phyloP scores from a whole-genome alignment of 2,888 invertebrate species.

The Hipparchia semele region DNA sequence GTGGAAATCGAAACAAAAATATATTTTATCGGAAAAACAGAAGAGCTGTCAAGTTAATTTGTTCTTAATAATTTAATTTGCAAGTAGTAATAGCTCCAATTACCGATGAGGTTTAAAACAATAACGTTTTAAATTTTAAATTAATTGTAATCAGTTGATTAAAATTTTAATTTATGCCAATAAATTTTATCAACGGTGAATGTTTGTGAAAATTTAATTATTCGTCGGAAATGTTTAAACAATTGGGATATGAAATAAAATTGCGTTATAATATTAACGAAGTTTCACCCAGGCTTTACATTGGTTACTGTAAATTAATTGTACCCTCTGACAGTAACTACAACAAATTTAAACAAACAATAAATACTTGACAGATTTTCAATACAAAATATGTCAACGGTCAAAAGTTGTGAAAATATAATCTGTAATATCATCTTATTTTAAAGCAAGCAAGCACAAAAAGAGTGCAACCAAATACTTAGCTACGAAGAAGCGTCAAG shows the following conservation, averaged over 20 bases:
- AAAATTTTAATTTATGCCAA: conserved; percentile 28
- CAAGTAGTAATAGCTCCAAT: conserved; percentile 19
- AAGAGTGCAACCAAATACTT: conserved; percentile 67
- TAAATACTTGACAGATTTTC: too few relatives aligned
- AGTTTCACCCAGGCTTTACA: background rate
- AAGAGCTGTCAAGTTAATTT: conserved; percentile 17
- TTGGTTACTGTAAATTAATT: background rate
- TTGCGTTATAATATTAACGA: background rate
- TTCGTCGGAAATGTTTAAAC: conserved; percentile 10
- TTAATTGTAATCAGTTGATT: conserved; percentile 24
- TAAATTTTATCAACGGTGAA: conserved; percentile 15
- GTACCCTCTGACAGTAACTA: background rate
- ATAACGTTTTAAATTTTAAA: conserved; percentile 29
- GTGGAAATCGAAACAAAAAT: background rate
- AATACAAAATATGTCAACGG: too few relatives aligned
- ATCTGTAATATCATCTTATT: background rate
- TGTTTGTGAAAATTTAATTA: conserved; percentile 11
- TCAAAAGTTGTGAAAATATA: too few relatives aligned
- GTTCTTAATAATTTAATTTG: conserved; percentile 12
- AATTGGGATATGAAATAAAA: conserved; percentile 9
- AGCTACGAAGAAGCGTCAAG: conserved; percentile 69
- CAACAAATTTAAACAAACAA: too few relatives aligned
- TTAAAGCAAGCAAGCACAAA: conserved; percentile 65
- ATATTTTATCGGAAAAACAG: background rate
- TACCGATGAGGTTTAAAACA: conserved; percentile 15